Evolutionary conservation across 1,140 invertebrate genomes (phyloP), one percentile per base, ranked within the genome.

Genomic region (Drosophila trapezifrons): DNA sequence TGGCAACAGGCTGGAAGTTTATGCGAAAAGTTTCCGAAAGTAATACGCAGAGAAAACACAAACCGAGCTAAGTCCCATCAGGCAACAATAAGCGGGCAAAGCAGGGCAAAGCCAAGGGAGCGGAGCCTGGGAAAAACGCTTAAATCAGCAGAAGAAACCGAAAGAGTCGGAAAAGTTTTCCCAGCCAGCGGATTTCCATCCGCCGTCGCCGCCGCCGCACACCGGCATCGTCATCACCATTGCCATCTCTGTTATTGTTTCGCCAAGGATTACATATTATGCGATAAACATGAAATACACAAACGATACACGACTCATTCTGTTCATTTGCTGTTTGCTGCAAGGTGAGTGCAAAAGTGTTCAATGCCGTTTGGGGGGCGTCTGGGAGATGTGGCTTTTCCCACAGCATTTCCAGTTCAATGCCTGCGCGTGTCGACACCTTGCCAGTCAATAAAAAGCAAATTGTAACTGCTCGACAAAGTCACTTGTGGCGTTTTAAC

Each of bases 391-490:
- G n/a, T n/a, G 38, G 38, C n/a, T 38, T 40, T 40, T n/a, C n/a
- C 37, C 59, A 32, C 42, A 64, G 47, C 43, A 45, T 78, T 78
- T 78, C 55, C 76, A 78, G 66, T 78, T 73, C 69, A 72, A 40
- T 72, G 66, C 45, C 42, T 57, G 55, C 79, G 43, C 63, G 65
- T 74, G 74, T 73, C 81, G 60, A 60, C 82, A 86, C 82, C 82
- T 78, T 81, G 56, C 82, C 55, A 84, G 84, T 87, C 84, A 89
- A 89, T 89, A 89, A 89, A 89, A 89, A 89, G 84, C 84, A 89
- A 89, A 89, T 89, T 89, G 84, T 89, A 89, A 84, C 79, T 80
- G 84, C 76, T 72, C 67, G 76, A 87, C 84, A 89, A 72, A 80
- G 84, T 87, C 77, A 84, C 84, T 89, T 89, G 80, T 84, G 84